phyloP scores from a whole-genome alignment of 2,797 vertebrate species.

The Masticophis lateralis region DNA sequence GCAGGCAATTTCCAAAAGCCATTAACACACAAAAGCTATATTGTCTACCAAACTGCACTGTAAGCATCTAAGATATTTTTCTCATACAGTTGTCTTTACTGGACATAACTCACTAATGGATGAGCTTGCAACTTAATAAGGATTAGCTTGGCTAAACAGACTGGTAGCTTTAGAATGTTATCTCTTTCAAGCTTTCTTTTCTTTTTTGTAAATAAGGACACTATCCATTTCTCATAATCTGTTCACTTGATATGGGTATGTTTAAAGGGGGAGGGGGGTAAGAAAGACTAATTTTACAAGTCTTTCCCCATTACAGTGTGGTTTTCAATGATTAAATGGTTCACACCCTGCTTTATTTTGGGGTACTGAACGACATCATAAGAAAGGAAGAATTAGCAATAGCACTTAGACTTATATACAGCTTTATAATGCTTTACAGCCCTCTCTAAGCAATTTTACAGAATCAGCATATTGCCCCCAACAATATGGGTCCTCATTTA shows the following conservation, averaged over 20 bases:
- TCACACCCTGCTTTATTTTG: not conserved
- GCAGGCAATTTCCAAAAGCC: conserved; percentile 26
- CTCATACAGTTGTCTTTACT: conserved; percentile 27
- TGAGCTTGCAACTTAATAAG: conserved; percentile 15
- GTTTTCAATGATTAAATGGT: not conserved
- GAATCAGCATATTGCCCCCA: too few species aligned
- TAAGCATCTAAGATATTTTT: conserved; percentile 31
- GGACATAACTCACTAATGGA: conserved; percentile 18
- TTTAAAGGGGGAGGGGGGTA: not conserved
- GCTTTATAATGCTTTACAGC: too few species aligned
- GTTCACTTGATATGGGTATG: not conserved
- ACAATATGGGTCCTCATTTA: too few species aligned
- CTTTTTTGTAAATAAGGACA: not conserved
- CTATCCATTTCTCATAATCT: not conserved
- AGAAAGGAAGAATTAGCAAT: conserved; percentile 2
- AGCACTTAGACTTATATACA: too few species aligned
- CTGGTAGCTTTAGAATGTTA: not conserved
- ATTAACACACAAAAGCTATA: conserved; percentile 30
- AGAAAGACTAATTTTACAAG: not conserved
- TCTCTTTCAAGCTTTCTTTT: not conserved
- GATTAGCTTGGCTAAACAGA: not conserved
- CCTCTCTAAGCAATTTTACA: too few species aligned
- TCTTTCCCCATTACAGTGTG: not conserved
- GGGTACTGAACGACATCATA: conserved; percentile 9
- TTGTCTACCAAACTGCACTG: conserved; percentile 31